These are phyloP conservation scores for Trigoniulus corallinus DNA, from an alignment of 1,140 invertebrate species.

Conservation along the genomic window DNA sequence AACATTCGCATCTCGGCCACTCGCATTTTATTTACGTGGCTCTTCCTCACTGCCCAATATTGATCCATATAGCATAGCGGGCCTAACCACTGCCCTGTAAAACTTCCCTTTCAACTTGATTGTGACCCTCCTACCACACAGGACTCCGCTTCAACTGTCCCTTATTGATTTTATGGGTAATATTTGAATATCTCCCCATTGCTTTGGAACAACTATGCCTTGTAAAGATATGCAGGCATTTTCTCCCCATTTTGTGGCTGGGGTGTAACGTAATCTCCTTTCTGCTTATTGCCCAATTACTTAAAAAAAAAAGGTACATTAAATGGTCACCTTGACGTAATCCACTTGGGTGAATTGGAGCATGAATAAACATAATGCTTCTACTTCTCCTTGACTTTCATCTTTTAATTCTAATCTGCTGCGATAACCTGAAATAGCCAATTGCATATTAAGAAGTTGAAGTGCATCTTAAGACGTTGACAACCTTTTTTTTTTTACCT, in stretches of 20 bases:
- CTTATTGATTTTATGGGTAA: too few species aligned
- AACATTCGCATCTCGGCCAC: too few species aligned
- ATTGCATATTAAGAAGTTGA: slow-evolving; percentile 13
- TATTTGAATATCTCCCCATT: too few species aligned
- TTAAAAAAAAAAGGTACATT: slow-evolving; percentile 2
- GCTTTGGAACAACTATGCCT: too few species aligned
- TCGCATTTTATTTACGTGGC: too few species aligned
- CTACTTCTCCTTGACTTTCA: slow-evolving; percentile 34
- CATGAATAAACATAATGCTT: slow-evolving; percentile 61
- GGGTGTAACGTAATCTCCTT: slow-evolving; percentile 8
- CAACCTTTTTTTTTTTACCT: slow-evolving; percentile 33
- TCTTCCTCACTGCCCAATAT: too few species aligned
- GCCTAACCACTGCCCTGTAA: too few species aligned
- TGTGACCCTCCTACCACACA: too few species aligned
- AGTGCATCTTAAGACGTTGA: background rate
- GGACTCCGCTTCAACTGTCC: too few species aligned
- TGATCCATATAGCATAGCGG: too few species aligned
- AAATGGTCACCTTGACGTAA: slow-evolving; percentile 53
- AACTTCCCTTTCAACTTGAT: too few species aligned
- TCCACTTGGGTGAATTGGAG: slow-evolving; percentile 61
- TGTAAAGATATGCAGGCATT: slow-evolving; percentile 12
- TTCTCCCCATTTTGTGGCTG: slow-evolving; percentile 13
- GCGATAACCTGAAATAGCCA: slow-evolving; percentile 22
- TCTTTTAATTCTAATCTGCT: slow-evolving; percentile 3
- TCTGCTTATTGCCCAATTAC: background rate